Evolutionary conservation across 2,113 vertebrate species (phyloP).

Genomic region (Corythoichthys haematopterus): DNA sequence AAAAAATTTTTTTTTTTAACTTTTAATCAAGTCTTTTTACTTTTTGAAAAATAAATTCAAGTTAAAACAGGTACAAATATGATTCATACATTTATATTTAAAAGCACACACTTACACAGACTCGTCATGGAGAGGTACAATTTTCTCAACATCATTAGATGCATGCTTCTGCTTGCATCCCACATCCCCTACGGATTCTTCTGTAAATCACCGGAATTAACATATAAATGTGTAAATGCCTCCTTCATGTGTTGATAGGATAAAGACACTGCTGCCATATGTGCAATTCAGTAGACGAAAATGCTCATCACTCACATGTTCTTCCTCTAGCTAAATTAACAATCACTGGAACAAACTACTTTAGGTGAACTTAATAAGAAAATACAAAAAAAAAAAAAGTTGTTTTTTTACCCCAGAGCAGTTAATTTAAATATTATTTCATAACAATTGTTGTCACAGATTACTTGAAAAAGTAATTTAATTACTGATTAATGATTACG

Average conservation of each 20-base stretch:
- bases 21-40: background rate
- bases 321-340: background rate
- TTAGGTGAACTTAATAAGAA: too few species aligned
- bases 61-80: background rate
- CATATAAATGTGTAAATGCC: slow-evolving; percentile 49
- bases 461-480: too few species aligned
- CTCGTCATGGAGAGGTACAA: slow-evolving; percentile 29
- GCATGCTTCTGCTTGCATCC: slow-evolving; percentile 39
- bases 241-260: slow-evolving; percentile 44
- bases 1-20: too few species aligned
- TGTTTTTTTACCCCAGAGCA: too few species aligned
- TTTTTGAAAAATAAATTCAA: background rate
- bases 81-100: background rate
- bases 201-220: slow-evolving; percentile 40
- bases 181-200: slow-evolving; percentile 30
- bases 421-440: too few species aligned
- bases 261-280: slow-evolving; percentile 8
- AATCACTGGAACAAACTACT: background rate
- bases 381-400: too few species aligned
- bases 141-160: slow-evolving; percentile 31
- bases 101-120: slow-evolving; percentile 5
- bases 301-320: background rate
- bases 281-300: slow-evolving; percentile 5
- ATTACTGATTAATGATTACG: too few species aligned
- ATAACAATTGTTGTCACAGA: too few species aligned